Base-by-base conservation (phyloP, 2,797 vertebrate genomes). In the Gallinago stenura region DNA sequence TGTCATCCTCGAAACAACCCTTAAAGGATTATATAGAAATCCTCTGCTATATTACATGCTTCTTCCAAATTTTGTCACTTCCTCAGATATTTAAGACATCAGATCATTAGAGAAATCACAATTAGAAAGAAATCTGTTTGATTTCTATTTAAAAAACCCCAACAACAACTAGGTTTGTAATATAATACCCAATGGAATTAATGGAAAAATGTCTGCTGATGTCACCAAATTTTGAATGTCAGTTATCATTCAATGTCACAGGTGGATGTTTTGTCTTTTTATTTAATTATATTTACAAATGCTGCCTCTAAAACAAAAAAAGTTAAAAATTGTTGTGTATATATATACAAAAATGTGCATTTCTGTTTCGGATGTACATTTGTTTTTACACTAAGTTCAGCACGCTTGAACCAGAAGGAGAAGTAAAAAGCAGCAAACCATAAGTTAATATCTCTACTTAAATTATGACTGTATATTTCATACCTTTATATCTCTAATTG, bases 351-450 rank as follows among this genome's bases (percentile, higher is more conserved):
- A 75, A 25, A 56, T 18, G 13, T 58, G 10, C 16, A 31, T 75
- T 75, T 53, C 5, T 66, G 5, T 73, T 80, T 76, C 2, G 4
- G 17, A 48, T 28, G 12, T 45, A 53, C 9, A 4, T 64, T 20
- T 3, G 1, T 14, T 83, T 86, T 86, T 61, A 35, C 7, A 21
- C 15, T 43, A 83, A 72, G 5, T 80, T 85, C 8, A 35, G 2
- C 14, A 15, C 2, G 1, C 10, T 51, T 72, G 68, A 85, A 90
- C 33, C n/a, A 79, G 2, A 6, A 56, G 26, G 30, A 43, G 9
- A 8, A 83, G 71, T 15, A 12, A 73, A 65, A 61, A 46, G 1
- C 5, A 53, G 2, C 1, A 86, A 69, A 61, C 1, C 0, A 0
- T 35, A 76, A 56, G 3, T 33, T 33, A 39, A 37, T 43, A 18